phyloP scores from a whole-genome alignment of 2,113 vertebrate genomes.

The Amazona guildingii region DNA sequence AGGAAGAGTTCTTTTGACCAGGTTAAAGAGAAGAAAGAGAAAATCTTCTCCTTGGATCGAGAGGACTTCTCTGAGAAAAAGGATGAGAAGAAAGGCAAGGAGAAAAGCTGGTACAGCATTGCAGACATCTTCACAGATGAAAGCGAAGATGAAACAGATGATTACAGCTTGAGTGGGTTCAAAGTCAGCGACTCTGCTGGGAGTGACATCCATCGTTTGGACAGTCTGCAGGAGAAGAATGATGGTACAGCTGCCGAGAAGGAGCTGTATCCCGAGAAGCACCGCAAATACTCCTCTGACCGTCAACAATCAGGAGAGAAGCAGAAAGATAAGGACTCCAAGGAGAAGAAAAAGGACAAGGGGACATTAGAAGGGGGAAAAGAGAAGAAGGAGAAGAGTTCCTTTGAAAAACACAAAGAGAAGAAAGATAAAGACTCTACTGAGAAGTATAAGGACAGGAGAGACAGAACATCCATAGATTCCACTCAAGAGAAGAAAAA shows the following conservation, averaged over 20 bases:
- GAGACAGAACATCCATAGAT: conserved; percentile 85
- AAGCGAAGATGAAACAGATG: conserved; percentile 90
- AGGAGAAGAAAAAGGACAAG: conserved; percentile 93
- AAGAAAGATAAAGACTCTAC: conserved; percentile 86
- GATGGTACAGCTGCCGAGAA: conserved; percentile 63
- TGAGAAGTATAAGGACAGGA: conserved; percentile 91
- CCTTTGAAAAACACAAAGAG: conserved; percentile 92
- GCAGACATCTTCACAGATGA: conserved; percentile 97
- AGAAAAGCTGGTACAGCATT: conserved; percentile 94
- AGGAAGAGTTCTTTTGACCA: conserved; percentile 87
- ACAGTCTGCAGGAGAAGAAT: conserved; percentile 85
- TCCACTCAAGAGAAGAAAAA: conserved; percentile 89
- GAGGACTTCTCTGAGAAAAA: conserved; percentile 91
- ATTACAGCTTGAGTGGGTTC: conserved; percentile 72
- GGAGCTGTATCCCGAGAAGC: conserved; percentile 85
- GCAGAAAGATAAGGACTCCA: conserved; percentile 87
- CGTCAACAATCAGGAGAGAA: conserved; percentile 85
- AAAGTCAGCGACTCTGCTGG: conserved; percentile 71
- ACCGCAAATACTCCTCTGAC: conserved; percentile 87
- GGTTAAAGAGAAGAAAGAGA: conserved; percentile 90
- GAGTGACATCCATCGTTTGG: conserved; percentile 80
- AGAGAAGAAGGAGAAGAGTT: conserved; percentile 85
- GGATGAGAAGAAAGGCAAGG: conserved; percentile 88
- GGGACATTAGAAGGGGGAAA: conserved; percentile 80
- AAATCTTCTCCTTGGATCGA: conserved; percentile 74